These are phyloP conservation scores for Azorinus chamasolen DNA, from an alignment of 2,888 invertebrate genomes.

Conservation along the genomic window DNA sequence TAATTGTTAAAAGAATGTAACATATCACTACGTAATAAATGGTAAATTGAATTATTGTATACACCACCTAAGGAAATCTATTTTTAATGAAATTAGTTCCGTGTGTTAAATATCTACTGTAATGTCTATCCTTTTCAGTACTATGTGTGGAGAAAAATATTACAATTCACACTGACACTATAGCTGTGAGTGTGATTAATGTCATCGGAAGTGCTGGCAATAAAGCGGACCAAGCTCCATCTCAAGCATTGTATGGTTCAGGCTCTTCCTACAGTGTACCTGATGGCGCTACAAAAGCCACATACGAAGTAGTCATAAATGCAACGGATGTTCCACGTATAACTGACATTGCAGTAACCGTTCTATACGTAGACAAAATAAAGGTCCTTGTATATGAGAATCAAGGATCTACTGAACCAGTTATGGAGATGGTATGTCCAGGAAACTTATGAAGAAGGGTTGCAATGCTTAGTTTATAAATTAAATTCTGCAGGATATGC, in stretches of 20 bases:
- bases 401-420: neutral
- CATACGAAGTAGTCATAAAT: constrained; percentile 13
- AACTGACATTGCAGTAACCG: constrained; percentile 6
- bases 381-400: constrained; percentile 5
- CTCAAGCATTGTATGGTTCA: constrained; percentile 18
- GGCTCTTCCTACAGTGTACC: constrained; percentile 8
- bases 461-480: too few species aligned
- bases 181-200: constrained; percentile 12
- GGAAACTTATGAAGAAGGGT: too few species aligned
- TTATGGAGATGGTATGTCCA: constrained; percentile 6
- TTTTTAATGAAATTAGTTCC: too few species aligned
- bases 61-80: too few species aligned
- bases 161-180: constrained; percentile 7
- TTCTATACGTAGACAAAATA: constrained; percentile 16
- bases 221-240: neutral
- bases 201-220: constrained; percentile 7
- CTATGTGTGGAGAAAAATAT: constrained; percentile 15
- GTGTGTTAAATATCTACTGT: too few species aligned
- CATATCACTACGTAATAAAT: too few species aligned
- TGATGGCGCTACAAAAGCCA: constrained; percentile 12
- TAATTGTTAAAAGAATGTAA: too few species aligned
- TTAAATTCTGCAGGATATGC: too few species aligned
- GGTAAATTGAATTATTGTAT: too few species aligned
- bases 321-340: constrained; percentile 2
- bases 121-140: constrained; percentile 12